Percentiles rank a stretch among this genome's conserved stretches.
These are phyloP conservation scores for Donacobius atricapilla DNA, from an alignment of 2,113 vertebrate species.

Conservation along the genomic window DNA sequence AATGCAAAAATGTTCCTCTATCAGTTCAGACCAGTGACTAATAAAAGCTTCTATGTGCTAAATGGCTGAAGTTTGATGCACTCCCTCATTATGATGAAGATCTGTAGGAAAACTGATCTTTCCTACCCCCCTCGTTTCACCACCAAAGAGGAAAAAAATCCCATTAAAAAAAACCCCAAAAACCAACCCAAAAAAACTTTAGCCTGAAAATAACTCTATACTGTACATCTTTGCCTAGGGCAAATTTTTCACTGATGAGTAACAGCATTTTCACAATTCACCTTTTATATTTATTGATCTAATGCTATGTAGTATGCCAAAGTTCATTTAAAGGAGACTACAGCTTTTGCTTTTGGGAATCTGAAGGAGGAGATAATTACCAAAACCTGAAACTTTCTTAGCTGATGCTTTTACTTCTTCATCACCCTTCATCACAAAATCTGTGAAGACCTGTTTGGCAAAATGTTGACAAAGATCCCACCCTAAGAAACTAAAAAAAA, in stretches of 20 bases:
- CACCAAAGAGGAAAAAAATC: background rate
- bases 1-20: slow-evolving; percentile 34
- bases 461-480: background rate
- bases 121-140: background rate
- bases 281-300: slow-evolving; percentile 69
- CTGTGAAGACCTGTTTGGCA: background rate
- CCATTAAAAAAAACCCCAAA: background rate
- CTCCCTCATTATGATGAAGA: background rate
- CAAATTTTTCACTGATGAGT: slow-evolving; percentile 75
- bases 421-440: background rate
- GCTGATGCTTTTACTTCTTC: background rate
- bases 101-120: background rate
- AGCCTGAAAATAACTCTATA: slow-evolving; percentile 50
- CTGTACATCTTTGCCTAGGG: slow-evolving; percentile 61
- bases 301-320: slow-evolving; percentile 57
- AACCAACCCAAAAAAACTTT: background rate
- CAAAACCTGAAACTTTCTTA: background rate
- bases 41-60: slow-evolving; percentile 13
- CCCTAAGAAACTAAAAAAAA: background rate
- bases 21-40: slow-evolving; percentile 39
- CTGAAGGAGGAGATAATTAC: background rate
- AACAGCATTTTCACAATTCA: slow-evolving; percentile 76
- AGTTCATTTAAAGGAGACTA: slow-evolving; percentile 75
- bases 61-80: slow-evolving; percentile 10
- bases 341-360: background rate